Percentiles rank a stretch among this genome's conserved stretches.
Evolutionary conservation across 2,888 invertebrate genomes (phyloP).

Genomic region (Scaptomyza polygonia): DNA sequence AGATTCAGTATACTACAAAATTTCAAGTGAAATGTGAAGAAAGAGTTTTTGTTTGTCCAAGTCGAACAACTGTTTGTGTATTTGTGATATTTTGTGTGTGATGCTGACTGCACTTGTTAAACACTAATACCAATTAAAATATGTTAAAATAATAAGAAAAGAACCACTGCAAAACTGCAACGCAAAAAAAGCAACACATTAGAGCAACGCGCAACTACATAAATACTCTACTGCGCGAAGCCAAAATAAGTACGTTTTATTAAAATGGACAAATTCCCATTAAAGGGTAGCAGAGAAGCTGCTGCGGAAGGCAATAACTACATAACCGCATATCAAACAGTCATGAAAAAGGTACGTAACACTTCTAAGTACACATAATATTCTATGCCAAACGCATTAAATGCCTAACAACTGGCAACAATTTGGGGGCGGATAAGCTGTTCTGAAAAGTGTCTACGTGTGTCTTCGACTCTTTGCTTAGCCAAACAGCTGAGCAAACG

Average conservation of each 20-base stretch:
- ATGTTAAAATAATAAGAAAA: slow-evolving; percentile 41
- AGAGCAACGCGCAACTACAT: slow-evolving; percentile 12
- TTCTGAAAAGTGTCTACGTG: slow-evolving; percentile 54
- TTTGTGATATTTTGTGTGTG: slow-evolving; percentile 52
- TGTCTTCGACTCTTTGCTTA: slow-evolving; percentile 13
- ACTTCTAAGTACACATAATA: neutral
- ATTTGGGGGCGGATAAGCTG: slow-evolving; percentile 63
- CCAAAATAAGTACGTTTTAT: slow-evolving; percentile 22
- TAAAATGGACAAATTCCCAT: slow-evolving; percentile 89
- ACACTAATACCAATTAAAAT: slow-evolving; percentile 55
- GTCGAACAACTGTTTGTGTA: slow-evolving; percentile 57
- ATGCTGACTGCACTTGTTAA: slow-evolving; percentile 63
- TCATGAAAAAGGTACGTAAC: slow-evolving; percentile 86
- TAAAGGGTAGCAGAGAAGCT: slow-evolving; percentile 86
- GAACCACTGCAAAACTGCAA: slow-evolving; percentile 56
- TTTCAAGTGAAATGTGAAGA: slow-evolving; percentile 63
- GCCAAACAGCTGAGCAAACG: slow-evolving; percentile 38
- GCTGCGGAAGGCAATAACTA: slow-evolving; percentile 85
- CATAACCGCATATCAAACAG: slow-evolving; percentile 87
- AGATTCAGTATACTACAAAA: slow-evolving; percentile 5
- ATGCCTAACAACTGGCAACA: slow-evolving; percentile 5
- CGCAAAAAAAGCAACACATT: slow-evolving; percentile 47
- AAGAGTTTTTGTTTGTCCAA: slow-evolving; percentile 60
- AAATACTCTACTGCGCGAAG: slow-evolving; percentile 13
- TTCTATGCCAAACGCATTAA: slow-evolving; percentile 8